Conservation (phyloP, 2,888 invertebrate genomes). For the Hirtodrosophila cameraria region DNA sequence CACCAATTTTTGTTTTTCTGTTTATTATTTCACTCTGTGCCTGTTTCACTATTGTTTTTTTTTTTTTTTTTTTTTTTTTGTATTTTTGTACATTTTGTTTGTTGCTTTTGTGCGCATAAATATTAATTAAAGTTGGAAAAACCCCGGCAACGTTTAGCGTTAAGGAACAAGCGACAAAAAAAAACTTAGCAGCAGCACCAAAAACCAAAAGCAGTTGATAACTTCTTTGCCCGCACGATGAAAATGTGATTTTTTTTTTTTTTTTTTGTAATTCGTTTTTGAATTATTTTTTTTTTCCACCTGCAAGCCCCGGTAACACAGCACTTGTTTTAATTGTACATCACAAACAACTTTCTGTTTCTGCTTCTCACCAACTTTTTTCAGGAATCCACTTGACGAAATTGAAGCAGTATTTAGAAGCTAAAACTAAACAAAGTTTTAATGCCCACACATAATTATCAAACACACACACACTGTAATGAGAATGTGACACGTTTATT, state of each 20-base stretch:
- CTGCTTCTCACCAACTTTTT: conserved; percentile 66
- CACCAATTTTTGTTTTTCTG: conserved; percentile 41
- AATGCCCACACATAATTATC: conserved; percentile 29
- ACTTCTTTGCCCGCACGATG: conserved; percentile 18
- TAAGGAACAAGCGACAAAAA: conserved; percentile 16
- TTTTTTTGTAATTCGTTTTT: conserved; percentile 10
- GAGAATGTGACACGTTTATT: conserved; percentile 69
- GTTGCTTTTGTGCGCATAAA: conserved; percentile 66
- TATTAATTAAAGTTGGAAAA: conserved; percentile 73
- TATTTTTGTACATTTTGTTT: conserved; percentile 41
- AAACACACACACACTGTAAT: conserved; percentile 37
- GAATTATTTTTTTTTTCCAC: not conserved
- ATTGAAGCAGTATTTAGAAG: conserved; percentile 85
- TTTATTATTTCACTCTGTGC: conserved; percentile 46
- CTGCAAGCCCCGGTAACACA: conserved; percentile 25
- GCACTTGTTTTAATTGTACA: conserved; percentile 62
- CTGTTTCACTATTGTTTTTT: conserved; percentile 38
- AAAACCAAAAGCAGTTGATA: conserved; percentile 32
- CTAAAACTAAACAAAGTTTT: conserved; percentile 75
- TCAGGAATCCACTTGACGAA: conserved; percentile 84
- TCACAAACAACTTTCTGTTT: conserved; percentile 62
- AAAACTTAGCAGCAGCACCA: conserved; percentile 26
- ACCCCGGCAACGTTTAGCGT: conserved; percentile 34
- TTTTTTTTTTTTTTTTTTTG: conserved; percentile 25
- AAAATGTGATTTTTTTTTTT: conserved; percentile 19